Base-by-base conservation (phyloP, 2,113 vertebrate species). In the Marmota flaviventris region DNA sequence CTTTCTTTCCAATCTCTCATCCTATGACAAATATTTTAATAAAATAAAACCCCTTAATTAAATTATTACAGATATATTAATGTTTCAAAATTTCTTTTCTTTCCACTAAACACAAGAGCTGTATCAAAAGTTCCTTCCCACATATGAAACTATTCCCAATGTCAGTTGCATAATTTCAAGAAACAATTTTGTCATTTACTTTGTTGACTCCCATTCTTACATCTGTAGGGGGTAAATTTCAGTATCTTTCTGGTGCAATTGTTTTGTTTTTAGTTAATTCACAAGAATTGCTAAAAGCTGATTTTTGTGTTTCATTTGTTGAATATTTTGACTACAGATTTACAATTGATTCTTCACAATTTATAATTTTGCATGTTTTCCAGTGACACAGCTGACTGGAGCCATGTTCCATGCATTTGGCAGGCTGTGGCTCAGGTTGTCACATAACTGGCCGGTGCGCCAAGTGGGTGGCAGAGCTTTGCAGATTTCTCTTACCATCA, bases 261-360 rank as follows among this genome's bases (percentile, higher is more conserved):
- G 3, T 17, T 88, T 61, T 45, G 61, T 76, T 58, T 16, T 67
- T 75, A 78, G 39, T 65, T 90, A 87, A 53, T 48, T 76, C 42
- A 70, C 9, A 79, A 65, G 51, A 93, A 95, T 24, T n/a, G 58
- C 85, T 73, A 86, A 93, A 88, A 89, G 56, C 10, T 70, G 25
- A 3, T 10, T 79, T 92, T 42, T 61, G 32, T 69, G 10, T 53
- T 93, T 53, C 1, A 16, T 32, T 97, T 91, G 27, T 73, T 95
- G 32, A 94, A 88, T 82, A 48, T 63, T 82, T 88, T 93, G 37
- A 37, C 29, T 81, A 87, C 89, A 65, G n/a, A 56, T 89, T 93
- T 91, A 14, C 13, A 96, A 56, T 24, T 85, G n/a, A 27, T 72
- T 91, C 27, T 88, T 76, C 91, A 63, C 20, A 63, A 85, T 67